A percentile compares a stretch with the other conserved stretches of the same genome.
Evolutionary conservation across 2,888 invertebrate genomes (phyloP).

Genomic region (Himalopsyche kuldschensis): DNA sequence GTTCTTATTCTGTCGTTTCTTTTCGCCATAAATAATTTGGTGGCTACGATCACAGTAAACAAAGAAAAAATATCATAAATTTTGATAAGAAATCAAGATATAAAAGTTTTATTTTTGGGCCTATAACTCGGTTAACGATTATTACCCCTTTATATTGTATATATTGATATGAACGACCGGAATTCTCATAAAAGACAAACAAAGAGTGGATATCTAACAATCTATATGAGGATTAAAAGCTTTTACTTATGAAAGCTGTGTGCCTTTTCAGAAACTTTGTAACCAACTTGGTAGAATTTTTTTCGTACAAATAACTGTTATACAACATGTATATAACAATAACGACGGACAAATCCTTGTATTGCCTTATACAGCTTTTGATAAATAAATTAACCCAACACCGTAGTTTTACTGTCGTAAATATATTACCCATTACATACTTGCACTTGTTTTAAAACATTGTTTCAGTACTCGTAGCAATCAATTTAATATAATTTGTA

Average conservation of each 20-base stretch:
- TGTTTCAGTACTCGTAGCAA: too few species aligned
- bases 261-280: too few species aligned
- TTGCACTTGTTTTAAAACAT: too few species aligned
- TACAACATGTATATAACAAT: neutral
- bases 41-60: neutral
- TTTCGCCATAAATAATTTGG: neutral
- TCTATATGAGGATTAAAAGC: neutral
- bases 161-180: neutral
- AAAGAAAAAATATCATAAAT: neutral
- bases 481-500: too few species aligned
- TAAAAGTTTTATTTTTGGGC: neutral
- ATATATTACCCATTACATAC: too few species aligned
- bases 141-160: neutral
- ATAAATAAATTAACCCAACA: neutral
- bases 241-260: neutral
- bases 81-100: neutral
- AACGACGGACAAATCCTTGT: neutral
- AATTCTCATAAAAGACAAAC: neutral
- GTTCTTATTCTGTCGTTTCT: neutral
- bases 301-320: neutral
- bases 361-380: neutral
- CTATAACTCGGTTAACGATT: neutral
- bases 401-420: too few species aligned
- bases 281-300: too few species aligned
- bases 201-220: neutral